These are phyloP conservation scores for Aldrovandia affinis DNA, from an alignment of 2,797 vertebrate species.

Conservation along the genomic window DNA sequence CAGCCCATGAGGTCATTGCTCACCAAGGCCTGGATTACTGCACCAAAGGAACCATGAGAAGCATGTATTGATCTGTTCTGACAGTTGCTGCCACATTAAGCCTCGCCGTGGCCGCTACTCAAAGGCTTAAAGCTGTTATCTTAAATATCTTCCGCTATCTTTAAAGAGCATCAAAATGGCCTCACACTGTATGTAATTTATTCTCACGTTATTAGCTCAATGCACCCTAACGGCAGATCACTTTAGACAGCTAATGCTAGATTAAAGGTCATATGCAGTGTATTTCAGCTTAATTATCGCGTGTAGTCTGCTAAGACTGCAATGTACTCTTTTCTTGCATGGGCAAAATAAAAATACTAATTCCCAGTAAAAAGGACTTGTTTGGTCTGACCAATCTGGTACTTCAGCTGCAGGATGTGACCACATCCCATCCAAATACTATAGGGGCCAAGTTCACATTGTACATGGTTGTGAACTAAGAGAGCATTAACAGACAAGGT, in stretches of 20 bases:
- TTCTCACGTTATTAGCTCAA: conserved; percentile 83
- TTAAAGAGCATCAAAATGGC: conserved; percentile 77
- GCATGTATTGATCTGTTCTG: conserved; percentile 87
- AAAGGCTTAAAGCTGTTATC: conserved; percentile 80
- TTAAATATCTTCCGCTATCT: conserved; percentile 76
- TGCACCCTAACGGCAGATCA: conserved; percentile 82
- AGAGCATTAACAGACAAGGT: background rate
- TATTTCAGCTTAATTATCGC: conserved; percentile 73
- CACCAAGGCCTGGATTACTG: conserved; percentile 85
- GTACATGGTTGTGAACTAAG: background rate
- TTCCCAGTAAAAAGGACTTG: background rate
- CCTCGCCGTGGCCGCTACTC: conserved; percentile 81
- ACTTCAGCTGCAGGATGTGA: background rate
- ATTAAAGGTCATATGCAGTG: conserved; percentile 89
- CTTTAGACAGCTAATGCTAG: conserved; percentile 81
- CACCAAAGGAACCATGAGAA: conserved; percentile 86
- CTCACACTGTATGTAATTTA: conserved; percentile 79
- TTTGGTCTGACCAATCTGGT: background rate
- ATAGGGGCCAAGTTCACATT: background rate
- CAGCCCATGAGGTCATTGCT: conserved; percentile 88
- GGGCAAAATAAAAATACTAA: background rate
- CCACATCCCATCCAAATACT: background rate
- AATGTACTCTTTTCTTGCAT: conserved; percentile 7
- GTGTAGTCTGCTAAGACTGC: conserved; percentile 16
- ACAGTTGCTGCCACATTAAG: conserved; percentile 88